Conservation (phyloP, 2,797 vertebrate genomes). For the Melanotaenia nigrans region DNA sequence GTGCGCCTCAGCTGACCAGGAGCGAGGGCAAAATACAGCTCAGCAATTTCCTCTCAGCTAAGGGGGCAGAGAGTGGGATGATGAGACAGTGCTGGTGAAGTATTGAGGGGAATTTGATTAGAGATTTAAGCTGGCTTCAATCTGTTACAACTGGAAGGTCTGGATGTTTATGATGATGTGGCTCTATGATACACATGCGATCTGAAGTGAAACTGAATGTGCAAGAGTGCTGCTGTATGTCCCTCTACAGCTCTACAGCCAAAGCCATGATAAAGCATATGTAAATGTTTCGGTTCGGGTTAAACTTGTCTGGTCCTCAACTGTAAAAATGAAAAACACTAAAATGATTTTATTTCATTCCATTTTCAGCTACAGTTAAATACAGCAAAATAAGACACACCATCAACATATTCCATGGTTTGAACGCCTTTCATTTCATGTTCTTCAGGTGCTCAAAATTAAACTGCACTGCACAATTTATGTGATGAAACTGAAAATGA, state of each 20-base stretch:
- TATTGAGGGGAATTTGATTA: slow-evolving; percentile 6
- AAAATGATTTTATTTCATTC: too few species aligned
- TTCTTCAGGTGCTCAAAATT: not conserved
- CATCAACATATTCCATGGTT: too few species aligned
- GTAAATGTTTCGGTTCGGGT: too few species aligned
- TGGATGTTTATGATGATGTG: slow-evolving; percentile 5
- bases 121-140: not conserved
- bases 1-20: not conserved
- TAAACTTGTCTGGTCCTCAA: too few species aligned
- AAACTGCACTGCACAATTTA: not conserved
- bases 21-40: not conserved
- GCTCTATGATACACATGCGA: not conserved
- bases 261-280: too few species aligned
- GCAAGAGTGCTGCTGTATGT: not conserved
- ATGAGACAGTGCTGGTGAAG: not conserved
- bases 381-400: too few species aligned
- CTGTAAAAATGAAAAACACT: too few species aligned
- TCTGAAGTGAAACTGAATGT: not conserved
- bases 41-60: not conserved
- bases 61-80: not conserved
- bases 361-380: too few species aligned
- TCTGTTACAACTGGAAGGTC: not conserved
- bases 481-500: not conserved
- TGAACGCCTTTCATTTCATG: too few species aligned
- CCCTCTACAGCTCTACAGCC: not conserved